Conservation (phyloP, 1,140 invertebrate genomes). For the Colletes gigas region DNA sequence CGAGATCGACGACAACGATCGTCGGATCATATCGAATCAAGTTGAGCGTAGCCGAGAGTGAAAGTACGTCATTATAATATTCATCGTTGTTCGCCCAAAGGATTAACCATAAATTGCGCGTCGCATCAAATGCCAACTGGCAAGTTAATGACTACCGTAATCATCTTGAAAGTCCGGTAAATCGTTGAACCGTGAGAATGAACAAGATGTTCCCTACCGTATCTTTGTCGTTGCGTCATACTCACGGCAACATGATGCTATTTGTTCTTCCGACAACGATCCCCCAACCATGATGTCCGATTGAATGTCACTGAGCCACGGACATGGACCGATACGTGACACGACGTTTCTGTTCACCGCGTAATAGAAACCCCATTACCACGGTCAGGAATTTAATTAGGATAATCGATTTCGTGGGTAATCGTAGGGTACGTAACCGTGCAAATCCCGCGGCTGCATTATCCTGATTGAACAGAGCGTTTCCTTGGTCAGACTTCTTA, state of each 20-base stretch:
- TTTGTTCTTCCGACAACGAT: conserved; percentile 45
- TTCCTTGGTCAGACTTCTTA: not conserved
- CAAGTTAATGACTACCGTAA: conserved; percentile 54
- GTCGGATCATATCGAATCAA: conserved; percentile 8
- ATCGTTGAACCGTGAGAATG: conserved; percentile 51
- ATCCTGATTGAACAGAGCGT: conserved; percentile 14
- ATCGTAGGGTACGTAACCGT: not conserved
- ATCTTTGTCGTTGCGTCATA: conserved; percentile 29
- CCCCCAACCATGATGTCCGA: conserved; percentile 1
- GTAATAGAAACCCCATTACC: conserved; percentile 35
- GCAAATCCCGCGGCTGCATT: not conserved
- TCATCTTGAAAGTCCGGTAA: conserved; percentile 53
- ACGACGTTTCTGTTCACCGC: not conserved
- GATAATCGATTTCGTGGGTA: conserved; percentile 43
- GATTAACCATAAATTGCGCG: conserved; percentile 61
- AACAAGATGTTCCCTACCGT: conserved; percentile 49
- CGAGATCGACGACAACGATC: conserved; percentile 4
- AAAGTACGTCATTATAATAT: conserved; percentile 62
- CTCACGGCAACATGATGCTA: conserved; percentile 8
- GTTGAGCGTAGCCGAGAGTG: conserved; percentile 22
- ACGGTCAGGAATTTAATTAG: conserved; percentile 40
- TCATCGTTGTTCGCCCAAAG: conserved; percentile 56
- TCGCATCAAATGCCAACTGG: conserved; percentile 51
- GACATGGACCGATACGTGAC: conserved; percentile 1
- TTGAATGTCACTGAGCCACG: conserved; percentile 44